Percentiles rank a stretch among this genome's conserved stretches.
These are phyloP conservation scores for Marisa cornuarietis DNA, from an alignment of 1,140 invertebrate genomes.

Conservation along the genomic window DNA sequence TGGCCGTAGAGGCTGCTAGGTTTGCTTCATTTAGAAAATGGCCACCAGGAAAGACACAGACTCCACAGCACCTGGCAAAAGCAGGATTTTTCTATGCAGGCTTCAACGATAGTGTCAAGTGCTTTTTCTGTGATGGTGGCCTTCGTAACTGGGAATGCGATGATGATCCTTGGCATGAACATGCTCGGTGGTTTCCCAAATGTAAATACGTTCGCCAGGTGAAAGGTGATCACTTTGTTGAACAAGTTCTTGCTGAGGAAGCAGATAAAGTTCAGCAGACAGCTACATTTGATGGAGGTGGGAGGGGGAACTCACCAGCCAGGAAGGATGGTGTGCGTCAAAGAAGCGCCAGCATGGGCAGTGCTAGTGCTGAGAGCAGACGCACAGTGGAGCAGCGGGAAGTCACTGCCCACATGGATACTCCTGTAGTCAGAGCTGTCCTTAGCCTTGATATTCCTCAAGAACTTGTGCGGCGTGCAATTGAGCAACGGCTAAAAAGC, in stretches of 20 bases:
- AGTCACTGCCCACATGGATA: constrained; percentile 42
- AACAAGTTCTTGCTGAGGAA: constrained; percentile 18
- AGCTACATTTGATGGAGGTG: background rate
- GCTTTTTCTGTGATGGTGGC: constrained; percentile 82
- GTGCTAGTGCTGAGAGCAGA: background rate
- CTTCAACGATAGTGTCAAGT: constrained; percentile 78
- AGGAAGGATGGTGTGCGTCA: background rate
- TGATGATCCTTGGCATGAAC: constrained; percentile 81
- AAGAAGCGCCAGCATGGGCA: constrained; percentile 4
- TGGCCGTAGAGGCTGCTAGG: constrained; percentile 15
- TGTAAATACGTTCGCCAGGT: constrained; percentile 80
- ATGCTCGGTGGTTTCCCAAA: constrained; percentile 70
- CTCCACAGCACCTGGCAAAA: constrained; percentile 30
- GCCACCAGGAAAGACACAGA: constrained; percentile 13
- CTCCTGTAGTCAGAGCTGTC: constrained; percentile 30
- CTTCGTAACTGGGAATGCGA: constrained; percentile 77
- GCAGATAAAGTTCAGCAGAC: constrained; percentile 5
- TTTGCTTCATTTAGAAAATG: constrained; percentile 22
- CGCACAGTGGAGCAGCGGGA: constrained; percentile 34
- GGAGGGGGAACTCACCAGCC: background rate
- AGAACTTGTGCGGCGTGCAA: constrained; percentile 32
- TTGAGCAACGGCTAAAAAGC: constrained; percentile 31
- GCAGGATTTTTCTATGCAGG: constrained; percentile 67
- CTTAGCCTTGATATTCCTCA: constrained; percentile 39
- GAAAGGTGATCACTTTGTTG: constrained; percentile 80